A percentile compares a stretch with the other conserved stretches of the same genome.
phyloP scores from a whole-genome alignment of 2,797 vertebrate genomes.

The Lagorchestes hirsutus region DNA sequence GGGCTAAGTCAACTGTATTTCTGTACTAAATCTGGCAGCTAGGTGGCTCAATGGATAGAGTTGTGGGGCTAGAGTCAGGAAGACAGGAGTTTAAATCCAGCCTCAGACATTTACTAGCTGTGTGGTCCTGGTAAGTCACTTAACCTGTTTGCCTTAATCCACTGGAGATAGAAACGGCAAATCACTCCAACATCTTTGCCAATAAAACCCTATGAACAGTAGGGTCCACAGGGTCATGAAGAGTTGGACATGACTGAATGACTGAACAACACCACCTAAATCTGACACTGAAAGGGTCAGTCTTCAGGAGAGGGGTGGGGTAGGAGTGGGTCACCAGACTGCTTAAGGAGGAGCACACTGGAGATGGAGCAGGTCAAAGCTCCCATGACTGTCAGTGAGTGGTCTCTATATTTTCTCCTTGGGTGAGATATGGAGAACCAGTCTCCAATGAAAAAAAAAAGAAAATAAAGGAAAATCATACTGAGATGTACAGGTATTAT shows the following conservation, averaged over 20 bases:
- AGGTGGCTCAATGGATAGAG: too few relatives aligned
- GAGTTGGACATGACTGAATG: too few relatives aligned
- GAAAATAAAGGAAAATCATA: neutral
- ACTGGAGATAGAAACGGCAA: too few relatives aligned
- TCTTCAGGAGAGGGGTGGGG: neutral
- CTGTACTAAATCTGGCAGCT: neutral
- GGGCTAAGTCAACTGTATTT: neutral
- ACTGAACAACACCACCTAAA: neutral
- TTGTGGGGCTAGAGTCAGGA: too few relatives aligned
- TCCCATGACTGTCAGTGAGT: neutral
- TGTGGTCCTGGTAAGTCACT: too few relatives aligned
- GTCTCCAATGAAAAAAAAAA: neutral
- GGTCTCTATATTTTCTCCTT: neutral
- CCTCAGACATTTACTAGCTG: too few relatives aligned
- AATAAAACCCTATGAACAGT: too few relatives aligned
- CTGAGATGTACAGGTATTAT: neutral
- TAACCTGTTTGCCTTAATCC: too few relatives aligned
- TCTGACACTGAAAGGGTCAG: neutral
- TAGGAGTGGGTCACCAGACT: neutral
- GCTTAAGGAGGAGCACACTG: neutral
- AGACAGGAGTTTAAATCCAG: too few relatives aligned
- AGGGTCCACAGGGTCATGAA: too few relatives aligned
- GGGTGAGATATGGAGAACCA: neutral
- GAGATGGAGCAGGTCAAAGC: neutral
- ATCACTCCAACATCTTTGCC: too few relatives aligned